phyloP scores from a whole-genome alignment of 1,140 invertebrate species.

The Telenomus remus region DNA sequence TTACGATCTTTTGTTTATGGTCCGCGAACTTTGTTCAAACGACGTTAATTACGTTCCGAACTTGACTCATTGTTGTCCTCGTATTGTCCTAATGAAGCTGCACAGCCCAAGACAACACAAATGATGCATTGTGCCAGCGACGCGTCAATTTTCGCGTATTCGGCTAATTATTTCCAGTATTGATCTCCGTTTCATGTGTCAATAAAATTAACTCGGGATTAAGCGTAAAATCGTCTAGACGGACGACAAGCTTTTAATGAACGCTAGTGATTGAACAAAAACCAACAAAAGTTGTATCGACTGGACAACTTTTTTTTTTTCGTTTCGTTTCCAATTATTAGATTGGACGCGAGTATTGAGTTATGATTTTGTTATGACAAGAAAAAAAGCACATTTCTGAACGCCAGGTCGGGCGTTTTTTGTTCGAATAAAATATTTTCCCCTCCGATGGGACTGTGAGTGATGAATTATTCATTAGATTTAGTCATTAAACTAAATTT shows the following conservation, averaged over 20 bases:
- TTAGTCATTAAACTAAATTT: conserved; percentile 2
- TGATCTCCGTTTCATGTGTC: conserved; percentile 19
- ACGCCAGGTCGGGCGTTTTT: too few relatives aligned
- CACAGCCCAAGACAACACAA: conserved; percentile 37
- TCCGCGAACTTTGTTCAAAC: conserved; percentile 52
- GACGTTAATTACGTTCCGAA: conserved; percentile 59
- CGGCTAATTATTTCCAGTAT: conserved; percentile 35
- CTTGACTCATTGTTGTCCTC: conserved; percentile 37
- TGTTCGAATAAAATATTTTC: too few relatives aligned
- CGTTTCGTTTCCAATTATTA: too few relatives aligned
- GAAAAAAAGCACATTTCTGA: too few relatives aligned
- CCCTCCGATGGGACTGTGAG: too few relatives aligned
- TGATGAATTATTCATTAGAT: too few relatives aligned
- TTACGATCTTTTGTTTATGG: conserved; percentile 51
- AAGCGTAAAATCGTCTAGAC: conserved; percentile 5
- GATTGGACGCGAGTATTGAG: too few relatives aligned
- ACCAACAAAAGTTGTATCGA: too few relatives aligned
- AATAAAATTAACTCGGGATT: conserved; percentile 9
- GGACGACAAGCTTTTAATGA: neutral
- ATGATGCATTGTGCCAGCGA: conserved; percentile 45
- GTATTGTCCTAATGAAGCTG: conserved; percentile 52
- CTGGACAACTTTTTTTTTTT: too few relatives aligned
- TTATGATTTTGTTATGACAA: too few relatives aligned
- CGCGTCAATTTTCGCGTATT: conserved; percentile 36
- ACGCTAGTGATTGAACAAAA: too few relatives aligned